These are phyloP conservation scores for Beris chalybata DNA, from an alignment of 2,888 invertebrate species.

Conservation along the genomic window DNA sequence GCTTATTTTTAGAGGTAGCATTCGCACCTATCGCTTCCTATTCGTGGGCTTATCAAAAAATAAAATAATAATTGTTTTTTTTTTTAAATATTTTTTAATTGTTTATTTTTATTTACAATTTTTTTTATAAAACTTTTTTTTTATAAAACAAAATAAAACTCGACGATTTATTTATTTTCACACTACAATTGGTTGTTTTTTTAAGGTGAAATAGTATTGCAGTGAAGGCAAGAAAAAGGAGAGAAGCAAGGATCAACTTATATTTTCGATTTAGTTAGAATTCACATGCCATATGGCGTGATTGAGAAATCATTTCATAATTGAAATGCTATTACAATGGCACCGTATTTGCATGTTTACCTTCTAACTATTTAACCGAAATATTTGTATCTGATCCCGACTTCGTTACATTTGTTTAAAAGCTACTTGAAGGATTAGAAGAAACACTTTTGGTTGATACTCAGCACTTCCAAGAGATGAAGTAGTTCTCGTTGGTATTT, in stretches of 20 bases:
- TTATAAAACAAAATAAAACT: constrained; percentile 36
- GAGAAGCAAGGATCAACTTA: no score
- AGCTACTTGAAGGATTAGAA: constrained; percentile 13
- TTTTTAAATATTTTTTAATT: constrained; percentile 3
- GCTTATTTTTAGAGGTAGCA: no score
- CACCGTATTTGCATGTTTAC: no score
- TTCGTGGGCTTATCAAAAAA: no score
- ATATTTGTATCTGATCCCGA: no score
- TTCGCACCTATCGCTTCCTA: no score
- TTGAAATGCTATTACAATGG: constrained; percentile 7
- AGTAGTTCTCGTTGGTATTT: constrained; percentile 11
- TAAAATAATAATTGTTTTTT: no score
- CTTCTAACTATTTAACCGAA: no score
- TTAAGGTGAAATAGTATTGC: background rate
- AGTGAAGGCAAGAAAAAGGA: constrained; percentile 16
- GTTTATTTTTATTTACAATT: constrained; percentile 28
- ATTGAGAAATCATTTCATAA: no score
- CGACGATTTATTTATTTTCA: constrained; percentile 30
- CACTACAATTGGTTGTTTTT: background rate
- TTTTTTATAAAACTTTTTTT: constrained; percentile 36
- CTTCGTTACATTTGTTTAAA: background rate
- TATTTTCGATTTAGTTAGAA: no score
- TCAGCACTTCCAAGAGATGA: constrained; percentile 11
- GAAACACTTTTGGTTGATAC: constrained; percentile 40
- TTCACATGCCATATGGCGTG: no score